phyloP scores from a whole-genome alignment of 2,113 vertebrate species.

The Anas platyrhynchos region DNA sequence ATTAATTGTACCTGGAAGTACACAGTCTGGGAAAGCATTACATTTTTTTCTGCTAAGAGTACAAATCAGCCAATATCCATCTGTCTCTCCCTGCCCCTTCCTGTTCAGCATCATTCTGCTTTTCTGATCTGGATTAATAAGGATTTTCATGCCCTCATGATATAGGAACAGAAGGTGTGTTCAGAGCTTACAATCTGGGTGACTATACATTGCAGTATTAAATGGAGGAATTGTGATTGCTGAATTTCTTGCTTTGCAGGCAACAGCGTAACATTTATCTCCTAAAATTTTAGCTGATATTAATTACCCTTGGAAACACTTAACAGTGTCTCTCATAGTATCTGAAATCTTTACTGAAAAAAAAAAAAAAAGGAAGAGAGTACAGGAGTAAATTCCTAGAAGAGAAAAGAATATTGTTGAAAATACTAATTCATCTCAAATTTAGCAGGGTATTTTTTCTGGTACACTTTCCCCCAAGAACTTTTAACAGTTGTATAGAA shows the following conservation, averaged over 20 bases:
- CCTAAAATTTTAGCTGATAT: background rate
- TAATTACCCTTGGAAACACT: background rate
- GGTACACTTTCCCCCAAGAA: background rate
- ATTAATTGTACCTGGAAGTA: background rate
- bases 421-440: background rate
- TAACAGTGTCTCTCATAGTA: background rate
- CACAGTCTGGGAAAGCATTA: background rate
- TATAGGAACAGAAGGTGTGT: background rate
- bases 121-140: background rate
- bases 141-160: conserved; percentile 41
- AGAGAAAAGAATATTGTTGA: background rate
- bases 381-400: background rate
- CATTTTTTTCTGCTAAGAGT: background rate
- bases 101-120: background rate
- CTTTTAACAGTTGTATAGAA: background rate
- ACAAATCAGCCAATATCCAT: background rate
- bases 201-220: background rate
- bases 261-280: background rate
- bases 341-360: background rate
- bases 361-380: background rate
- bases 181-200: background rate
- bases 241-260: background rate
- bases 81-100: conserved; percentile 1
- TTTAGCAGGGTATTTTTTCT: background rate
- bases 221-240: background rate